phyloP scores from a whole-genome alignment of 2,113 vertebrate species.

The Triplophysa siluroides region DNA sequence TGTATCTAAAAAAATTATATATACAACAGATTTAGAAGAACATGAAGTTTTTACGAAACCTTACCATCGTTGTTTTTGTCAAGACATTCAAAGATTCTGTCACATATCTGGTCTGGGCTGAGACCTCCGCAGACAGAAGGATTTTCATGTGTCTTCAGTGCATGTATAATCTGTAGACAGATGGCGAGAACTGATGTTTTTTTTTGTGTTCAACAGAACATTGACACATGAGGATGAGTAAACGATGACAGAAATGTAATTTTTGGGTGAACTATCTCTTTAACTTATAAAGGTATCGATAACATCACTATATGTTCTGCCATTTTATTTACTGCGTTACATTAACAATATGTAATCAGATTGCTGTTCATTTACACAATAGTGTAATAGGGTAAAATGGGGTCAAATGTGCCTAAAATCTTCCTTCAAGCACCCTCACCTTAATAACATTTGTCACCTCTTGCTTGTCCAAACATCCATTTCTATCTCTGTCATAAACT shows the following conservation, averaged over 20 bases:
- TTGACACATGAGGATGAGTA: no score
- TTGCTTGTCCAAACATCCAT: conserved; percentile 75
- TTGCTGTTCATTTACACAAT: no score
- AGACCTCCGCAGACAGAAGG: conserved; percentile 38
- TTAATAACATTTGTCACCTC: conserved; percentile 78
- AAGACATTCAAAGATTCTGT: conserved; percentile 70
- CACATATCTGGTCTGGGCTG: conserved; percentile 67
- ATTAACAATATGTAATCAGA: no score
- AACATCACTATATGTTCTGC: no score
- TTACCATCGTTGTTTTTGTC: conserved; percentile 73
- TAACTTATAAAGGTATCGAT: no score
- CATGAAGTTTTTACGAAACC: not conserved
- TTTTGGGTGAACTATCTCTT: no score
- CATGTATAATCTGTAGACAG: conserved; percentile 62
- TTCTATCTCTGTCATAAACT: conserved; percentile 61
- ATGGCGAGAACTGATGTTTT: not conserved
- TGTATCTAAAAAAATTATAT: no score
- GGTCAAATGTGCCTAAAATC: no score
- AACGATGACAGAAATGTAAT: no score
- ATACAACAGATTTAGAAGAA: not conserved
- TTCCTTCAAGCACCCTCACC: conserved; percentile 59
- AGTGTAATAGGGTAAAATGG: no score
- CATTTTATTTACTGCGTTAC: no score
- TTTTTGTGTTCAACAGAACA: no score
- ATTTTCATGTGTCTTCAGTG: conserved; percentile 56